These are phyloP conservation scores for Camarhynchus parvulus DNA, from an alignment of 2,113 vertebrate species.

Conservation along the genomic window DNA sequence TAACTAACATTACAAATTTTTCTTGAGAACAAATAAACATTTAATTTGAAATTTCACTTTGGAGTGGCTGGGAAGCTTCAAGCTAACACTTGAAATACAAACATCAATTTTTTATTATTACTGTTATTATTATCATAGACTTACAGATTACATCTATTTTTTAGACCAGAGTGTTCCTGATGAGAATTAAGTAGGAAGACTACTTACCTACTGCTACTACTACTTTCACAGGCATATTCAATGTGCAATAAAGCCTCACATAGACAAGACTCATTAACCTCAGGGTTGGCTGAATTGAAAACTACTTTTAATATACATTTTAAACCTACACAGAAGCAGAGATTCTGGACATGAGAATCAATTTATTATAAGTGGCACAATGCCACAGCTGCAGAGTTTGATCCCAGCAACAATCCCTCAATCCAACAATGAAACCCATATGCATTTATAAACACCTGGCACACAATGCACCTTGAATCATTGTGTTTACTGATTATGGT, in stretches of 20 bases:
- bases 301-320: neutral
- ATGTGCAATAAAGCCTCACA: neutral
- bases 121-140: neutral
- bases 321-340: neutral
- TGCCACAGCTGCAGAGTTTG: neutral
- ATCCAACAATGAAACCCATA: neutral
- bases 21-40: neutral
- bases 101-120: neutral
- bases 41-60: neutral
- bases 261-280: neutral
- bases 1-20: neutral
- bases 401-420: neutral
- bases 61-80: neutral
- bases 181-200: neutral
- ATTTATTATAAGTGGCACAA: neutral
- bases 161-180: neutral
- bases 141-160: neutral
- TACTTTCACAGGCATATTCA: neutral
- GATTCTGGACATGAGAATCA: neutral
- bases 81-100: neutral
- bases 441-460: neutral
- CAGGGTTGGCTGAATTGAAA: neutral
- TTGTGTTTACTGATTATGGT: neutral
- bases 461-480: neutral
- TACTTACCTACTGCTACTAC: neutral